These are phyloP conservation scores for Boloria selene DNA, from an alignment of 2,888 invertebrate species.

Conservation along the genomic window DNA sequence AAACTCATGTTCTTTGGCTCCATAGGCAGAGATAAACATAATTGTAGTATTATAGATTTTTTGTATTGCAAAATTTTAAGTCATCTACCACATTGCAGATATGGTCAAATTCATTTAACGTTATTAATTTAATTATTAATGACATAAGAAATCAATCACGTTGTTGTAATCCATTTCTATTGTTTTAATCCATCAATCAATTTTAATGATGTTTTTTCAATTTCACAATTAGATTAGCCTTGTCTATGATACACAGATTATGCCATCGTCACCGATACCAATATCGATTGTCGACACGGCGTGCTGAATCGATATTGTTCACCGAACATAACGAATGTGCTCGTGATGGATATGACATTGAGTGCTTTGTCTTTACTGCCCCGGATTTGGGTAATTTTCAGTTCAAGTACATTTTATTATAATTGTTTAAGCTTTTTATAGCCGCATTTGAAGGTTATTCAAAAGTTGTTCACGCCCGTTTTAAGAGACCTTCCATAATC, in stretches of 20 bases:
- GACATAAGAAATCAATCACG: constrained; percentile 8
- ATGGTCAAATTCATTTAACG: too few relatives aligned
- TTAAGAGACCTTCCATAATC: background rate
- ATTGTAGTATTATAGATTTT: too few relatives aligned
- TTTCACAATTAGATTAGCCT: constrained; percentile 40
- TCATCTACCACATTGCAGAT: too few relatives aligned
- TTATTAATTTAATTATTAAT: constrained; percentile 12
- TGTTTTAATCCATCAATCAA: constrained; percentile 23
- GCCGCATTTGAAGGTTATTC: constrained; percentile 30
- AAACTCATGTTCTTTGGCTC: too few relatives aligned
- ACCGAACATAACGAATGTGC: constrained; percentile 56
- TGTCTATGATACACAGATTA: constrained; percentile 49
- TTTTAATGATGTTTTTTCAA: constrained; percentile 39
- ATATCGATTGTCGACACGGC: constrained; percentile 56
- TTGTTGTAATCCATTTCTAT: constrained; percentile 19
- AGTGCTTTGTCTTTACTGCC: constrained; percentile 65
- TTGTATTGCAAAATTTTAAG: too few relatives aligned
- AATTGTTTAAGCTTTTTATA: constrained; percentile 46
- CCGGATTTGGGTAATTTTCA: constrained; percentile 69
- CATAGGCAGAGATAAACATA: too few relatives aligned
- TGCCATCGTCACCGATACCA: constrained; percentile 55
- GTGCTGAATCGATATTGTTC: constrained; percentile 52
- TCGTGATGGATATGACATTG: constrained; percentile 75
- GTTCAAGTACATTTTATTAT: constrained; percentile 56
- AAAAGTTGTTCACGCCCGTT: constrained; percentile 10